Percentiles rank a stretch among this genome's conserved stretches.
These are phyloP conservation scores for Myrmecophaga tridactyla DNA, from an alignment of 2,113 vertebrate species.

Conservation along the genomic window DNA sequence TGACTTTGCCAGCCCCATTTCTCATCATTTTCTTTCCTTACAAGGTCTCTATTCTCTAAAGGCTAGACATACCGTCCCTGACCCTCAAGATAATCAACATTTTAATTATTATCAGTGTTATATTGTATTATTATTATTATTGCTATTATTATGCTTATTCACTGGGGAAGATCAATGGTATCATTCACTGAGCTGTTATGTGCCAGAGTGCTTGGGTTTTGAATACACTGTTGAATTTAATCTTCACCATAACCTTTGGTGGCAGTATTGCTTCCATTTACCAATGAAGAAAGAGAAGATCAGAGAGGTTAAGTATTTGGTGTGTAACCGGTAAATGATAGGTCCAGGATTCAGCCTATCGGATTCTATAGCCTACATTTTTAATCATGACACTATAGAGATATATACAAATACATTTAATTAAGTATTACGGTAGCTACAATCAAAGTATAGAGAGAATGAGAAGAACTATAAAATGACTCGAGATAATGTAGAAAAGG, in stretches of 20 bases:
- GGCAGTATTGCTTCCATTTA: conserved; percentile 8
- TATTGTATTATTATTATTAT: background rate
- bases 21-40: background rate
- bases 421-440: background rate
- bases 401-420: background rate
- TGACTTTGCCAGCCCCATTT: background rate
- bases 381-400: background rate
- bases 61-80: background rate
- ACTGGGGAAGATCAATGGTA: background rate
- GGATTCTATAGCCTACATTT: background rate
- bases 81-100: background rate
- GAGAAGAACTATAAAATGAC: background rate
- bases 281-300: background rate
- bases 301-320: background rate
- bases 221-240: background rate
- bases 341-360: background rate
- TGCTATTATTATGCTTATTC: background rate
- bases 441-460: conserved; percentile 11
- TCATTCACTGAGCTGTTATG: background rate
- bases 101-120: background rate
- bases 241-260: background rate
- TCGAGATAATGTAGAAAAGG: background rate
- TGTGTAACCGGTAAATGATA: conserved; percentile 17
- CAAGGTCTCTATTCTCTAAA: background rate
- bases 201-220: background rate